Evolutionary conservation across 2,113 vertebrate genomes (phyloP).

Genomic region (Cyprinodon tularosa): DNA sequence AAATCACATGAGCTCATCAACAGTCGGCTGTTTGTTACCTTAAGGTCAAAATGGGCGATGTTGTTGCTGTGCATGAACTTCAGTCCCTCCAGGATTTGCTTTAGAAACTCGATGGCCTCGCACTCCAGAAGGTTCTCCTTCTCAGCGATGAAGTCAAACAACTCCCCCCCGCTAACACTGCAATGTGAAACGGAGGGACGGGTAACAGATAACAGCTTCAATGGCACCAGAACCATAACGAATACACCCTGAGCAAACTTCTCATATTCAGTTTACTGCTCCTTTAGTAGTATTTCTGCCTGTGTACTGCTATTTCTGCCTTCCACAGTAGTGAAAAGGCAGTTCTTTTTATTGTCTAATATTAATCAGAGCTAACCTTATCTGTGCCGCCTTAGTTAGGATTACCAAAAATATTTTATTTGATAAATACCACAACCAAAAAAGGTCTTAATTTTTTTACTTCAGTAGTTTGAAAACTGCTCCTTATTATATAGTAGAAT

Average conservation of each 20-base stretch:
- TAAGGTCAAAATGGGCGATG: constrained; percentile 82
- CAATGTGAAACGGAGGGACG: background rate
- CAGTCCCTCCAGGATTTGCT: constrained; percentile 81
- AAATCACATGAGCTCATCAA: background rate
- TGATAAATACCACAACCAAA: too few species aligned
- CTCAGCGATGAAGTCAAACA: constrained; percentile 86
- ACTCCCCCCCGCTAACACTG: constrained; percentile 80
- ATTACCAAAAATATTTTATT: too few species aligned
- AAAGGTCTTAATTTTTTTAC: too few species aligned
- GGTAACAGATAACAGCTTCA: background rate
- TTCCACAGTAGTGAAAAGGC: too few species aligned
- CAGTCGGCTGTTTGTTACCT: constrained; percentile 39
- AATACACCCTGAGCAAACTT: background rate
- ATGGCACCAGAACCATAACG: too few species aligned
- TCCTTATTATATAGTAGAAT: too few species aligned
- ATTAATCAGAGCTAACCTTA: too few species aligned
- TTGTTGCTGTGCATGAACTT: constrained; percentile 74
- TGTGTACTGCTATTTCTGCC: too few species aligned
- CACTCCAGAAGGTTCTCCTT: constrained; percentile 82
- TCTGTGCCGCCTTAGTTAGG: too few species aligned
- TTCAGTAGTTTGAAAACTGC: too few species aligned
- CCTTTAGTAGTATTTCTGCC: too few species aligned
- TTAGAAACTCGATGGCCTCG: constrained; percentile 81
- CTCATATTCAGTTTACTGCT: background rate
- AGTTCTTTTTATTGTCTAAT: too few species aligned